Percentiles rank a stretch among this genome's conserved stretches.
Evolutionary conservation across 1,140 invertebrate species (phyloP).

Genomic region (Adoxophyes honmai): DNA sequence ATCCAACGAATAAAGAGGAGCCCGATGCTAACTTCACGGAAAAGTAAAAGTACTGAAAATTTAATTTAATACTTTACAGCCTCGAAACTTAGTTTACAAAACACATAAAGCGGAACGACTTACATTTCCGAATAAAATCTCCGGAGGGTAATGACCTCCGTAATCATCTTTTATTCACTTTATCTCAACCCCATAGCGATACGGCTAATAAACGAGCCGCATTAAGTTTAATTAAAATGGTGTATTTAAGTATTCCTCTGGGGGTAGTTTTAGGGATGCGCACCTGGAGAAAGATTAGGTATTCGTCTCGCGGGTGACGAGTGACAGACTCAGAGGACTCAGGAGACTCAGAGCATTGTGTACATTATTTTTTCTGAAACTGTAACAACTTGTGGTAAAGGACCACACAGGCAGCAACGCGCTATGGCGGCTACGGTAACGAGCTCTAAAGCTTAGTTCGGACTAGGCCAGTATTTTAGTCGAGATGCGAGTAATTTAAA

Average conservation of each 20-base stretch:
- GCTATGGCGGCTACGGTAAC: too few species aligned
- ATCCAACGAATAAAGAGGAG: too few species aligned
- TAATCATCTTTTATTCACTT: constrained; percentile 44
- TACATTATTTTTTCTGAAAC: too few species aligned
- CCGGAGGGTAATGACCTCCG: constrained; percentile 28
- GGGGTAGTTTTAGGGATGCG: background rate
- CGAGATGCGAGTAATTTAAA: too few species aligned
- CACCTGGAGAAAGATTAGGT: background rate
- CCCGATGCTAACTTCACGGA: background rate
- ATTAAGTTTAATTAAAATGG: constrained; percentile 52
- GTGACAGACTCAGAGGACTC: too few species aligned
- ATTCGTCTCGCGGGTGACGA: background rate
- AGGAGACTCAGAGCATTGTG: too few species aligned
- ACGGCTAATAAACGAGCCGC: constrained; percentile 32
- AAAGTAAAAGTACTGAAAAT: background rate
- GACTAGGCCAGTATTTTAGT: too few species aligned
- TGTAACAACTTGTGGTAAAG: too few species aligned
- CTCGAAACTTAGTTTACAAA: background rate
- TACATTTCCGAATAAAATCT: constrained; percentile 26
- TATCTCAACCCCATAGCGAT: constrained; percentile 32
- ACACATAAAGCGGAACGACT: constrained; percentile 13
- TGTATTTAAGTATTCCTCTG: constrained; percentile 1
- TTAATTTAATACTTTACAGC: background rate
- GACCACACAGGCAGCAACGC: too few species aligned
- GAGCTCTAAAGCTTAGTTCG: too few species aligned